Conservation (phyloP, 2,797 vertebrate species). For the Eospalax fontanierii region DNA sequence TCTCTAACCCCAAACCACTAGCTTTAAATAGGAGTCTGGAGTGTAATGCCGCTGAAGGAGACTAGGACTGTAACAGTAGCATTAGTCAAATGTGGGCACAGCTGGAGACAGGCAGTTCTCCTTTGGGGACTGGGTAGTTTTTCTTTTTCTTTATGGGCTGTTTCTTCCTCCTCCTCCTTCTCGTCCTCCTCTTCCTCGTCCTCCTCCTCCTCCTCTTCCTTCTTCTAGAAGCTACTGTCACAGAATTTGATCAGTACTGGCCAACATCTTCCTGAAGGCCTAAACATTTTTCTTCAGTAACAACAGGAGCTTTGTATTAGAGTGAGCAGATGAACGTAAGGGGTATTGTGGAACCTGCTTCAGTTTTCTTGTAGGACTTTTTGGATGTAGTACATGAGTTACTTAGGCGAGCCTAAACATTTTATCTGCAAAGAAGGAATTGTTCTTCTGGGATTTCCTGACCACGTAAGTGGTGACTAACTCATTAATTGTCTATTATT, state of each 20-base stretch:
- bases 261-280: not conserved
- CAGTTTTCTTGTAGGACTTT: not conserved
- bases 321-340: not conserved
- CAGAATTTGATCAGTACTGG: not conserved
- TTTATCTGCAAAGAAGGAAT: not conserved
- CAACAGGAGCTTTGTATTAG: not conserved
- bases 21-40: too few relatives aligned
- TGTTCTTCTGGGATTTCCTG: constrained; percentile 38
- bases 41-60: too few relatives aligned
- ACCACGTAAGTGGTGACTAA: constrained; percentile 45
- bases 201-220: too few relatives aligned
- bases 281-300: not conserved
- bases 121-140: not conserved
- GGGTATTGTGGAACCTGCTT: not conserved
- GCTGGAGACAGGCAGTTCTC: too few relatives aligned
- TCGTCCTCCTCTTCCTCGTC: too few relatives aligned
- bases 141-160: not conserved
- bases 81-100: too few relatives aligned
- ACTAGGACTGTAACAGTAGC: too few relatives aligned
- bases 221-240: not conserved
- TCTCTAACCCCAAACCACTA: too few relatives aligned
- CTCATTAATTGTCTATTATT: constrained; percentile 46
- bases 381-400: not conserved
- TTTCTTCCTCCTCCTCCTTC: too few relatives aligned
- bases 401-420: not conserved